Percentiles rank a stretch among this genome's conserved stretches.
Conservation (phyloP, 2,888 invertebrate genomes). For the Willowsia nigromaculata region DNA sequence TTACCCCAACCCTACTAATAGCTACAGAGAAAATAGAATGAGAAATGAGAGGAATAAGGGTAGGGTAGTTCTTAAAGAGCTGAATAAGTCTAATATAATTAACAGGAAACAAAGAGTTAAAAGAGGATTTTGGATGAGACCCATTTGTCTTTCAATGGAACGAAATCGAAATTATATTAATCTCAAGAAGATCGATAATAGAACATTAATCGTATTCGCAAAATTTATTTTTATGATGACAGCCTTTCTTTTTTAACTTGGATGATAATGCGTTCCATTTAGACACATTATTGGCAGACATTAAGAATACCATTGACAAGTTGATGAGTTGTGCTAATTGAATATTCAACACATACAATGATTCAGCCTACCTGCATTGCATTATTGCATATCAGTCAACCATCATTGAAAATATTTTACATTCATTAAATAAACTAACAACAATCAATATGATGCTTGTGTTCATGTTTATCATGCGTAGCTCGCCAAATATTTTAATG, state of each 20-base stretch:
- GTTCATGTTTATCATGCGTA: background rate
- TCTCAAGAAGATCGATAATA: background rate
- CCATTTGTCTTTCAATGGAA: background rate
- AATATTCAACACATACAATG: background rate
- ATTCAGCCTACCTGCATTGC: background rate
- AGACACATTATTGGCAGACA: constrained; percentile 1
- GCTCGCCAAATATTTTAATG: background rate
- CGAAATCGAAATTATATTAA: too few species aligned
- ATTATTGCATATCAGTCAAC: background rate
- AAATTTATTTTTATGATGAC: constrained; percentile 4
- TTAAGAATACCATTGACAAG: background rate
- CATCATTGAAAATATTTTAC: too few species aligned
- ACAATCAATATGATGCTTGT: background rate
- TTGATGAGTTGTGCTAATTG: constrained; percentile 1
- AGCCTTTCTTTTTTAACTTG: background rate
- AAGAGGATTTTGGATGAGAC: too few species aligned
- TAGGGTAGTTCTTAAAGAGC: too few species aligned
- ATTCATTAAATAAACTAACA: constrained; percentile 32
- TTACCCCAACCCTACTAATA: background rate
- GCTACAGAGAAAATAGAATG: background rate
- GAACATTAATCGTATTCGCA: background rate
- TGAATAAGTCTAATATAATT: too few species aligned
- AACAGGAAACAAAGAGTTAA: too few species aligned
- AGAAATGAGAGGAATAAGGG: background rate
- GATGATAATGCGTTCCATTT: background rate